A percentile compares a stretch with the other conserved stretches of the same genome.
Conservation (phyloP, 2,113 vertebrate species). For the Ochotona curzoniae region DNA sequence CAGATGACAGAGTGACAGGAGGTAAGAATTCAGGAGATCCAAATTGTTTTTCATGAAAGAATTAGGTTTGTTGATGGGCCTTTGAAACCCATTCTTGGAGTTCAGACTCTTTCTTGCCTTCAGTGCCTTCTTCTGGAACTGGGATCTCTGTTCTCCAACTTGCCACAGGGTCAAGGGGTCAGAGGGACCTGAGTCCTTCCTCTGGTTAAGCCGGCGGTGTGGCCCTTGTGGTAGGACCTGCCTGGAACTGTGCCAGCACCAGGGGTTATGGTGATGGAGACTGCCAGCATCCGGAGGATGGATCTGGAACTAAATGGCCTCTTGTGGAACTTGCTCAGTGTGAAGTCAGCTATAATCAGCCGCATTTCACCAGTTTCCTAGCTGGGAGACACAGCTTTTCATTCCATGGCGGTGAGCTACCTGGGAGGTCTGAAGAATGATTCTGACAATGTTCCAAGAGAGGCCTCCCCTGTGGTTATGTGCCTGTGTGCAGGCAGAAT, state of each 20-base stretch:
- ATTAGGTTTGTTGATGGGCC: constrained; percentile 4
- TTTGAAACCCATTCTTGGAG: background rate
- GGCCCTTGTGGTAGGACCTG: background rate
- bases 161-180: constrained; percentile 11
- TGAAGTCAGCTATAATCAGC: constrained; percentile 69
- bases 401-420: constrained; percentile 64
- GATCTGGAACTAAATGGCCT: constrained; percentile 56
- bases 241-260: background rate
- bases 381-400: constrained; percentile 66
- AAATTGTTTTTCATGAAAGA: constrained; percentile 10
- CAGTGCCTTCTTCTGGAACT: background rate
- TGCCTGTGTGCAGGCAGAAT: constrained; percentile 58
- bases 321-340: constrained; percentile 57
- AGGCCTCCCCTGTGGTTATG: constrained; percentile 55
- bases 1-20: background rate
- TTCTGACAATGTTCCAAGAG: constrained; percentile 63
- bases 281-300: constrained; percentile 49
- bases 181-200: background rate
- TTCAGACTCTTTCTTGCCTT: background rate
- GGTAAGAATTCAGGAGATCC: constrained; percentile 25
- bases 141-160: background rate
- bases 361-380: constrained; percentile 43
- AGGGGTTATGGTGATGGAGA: background rate
- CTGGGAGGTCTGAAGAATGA: constrained; percentile 64
- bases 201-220: constrained; percentile 9